Base-by-base conservation (phyloP, 2,888 invertebrate genomes). In the Torymus tubicola region DNA sequence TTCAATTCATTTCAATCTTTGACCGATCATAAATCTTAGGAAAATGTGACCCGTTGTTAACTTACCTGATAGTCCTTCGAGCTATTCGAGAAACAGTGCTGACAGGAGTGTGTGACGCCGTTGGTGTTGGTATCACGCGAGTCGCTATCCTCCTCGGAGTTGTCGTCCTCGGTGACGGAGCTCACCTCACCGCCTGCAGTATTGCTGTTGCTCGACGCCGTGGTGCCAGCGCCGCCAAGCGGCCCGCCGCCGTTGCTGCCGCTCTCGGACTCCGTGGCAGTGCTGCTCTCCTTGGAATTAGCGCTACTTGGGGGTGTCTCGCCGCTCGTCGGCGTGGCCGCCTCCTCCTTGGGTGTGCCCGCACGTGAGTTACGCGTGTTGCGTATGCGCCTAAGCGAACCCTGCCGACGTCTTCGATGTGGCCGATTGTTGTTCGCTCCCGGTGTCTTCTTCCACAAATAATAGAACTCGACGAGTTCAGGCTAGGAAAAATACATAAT, bases 401-500 rank as follows among this genome's bases (percentile, higher is more conserved):
- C 96, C 91, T 96, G 97, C 73, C 97, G 93, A 84, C 98, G 93
- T 89, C 98, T 93, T 84, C 98, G 93, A 90, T 98, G 98, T 42
- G 98, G 98, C 86, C 99, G 94, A 91, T 98, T 98, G 90, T 97
- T 98, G 91, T 97, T 97, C 83, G 99, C 99, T 87, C 98, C 98
- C 21, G 99, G 98, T 58, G 99, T 98, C 93, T 99, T 99, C 93
- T 99, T 99, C 99, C 99, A 99, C 89, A 98, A 93, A 92, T 99
- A 99, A 92, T 99, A 99, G 92, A 97, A 99, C 91, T 99, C 98
- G 75, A 99, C 98, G 88, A 99, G 92, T 91, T 99, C 99, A 77
- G 98, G 96, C 95, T 96, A 84, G 18, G 88, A 42, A 31, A 42
- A 8, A 42, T 42, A 0, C 8, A 42, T 42, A 8, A 42, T 42